Percentiles rank a stretch among this genome's conserved stretches.
Conservation (phyloP, 2,797 vertebrate genomes). For the Monodelphis domestica region DNA sequence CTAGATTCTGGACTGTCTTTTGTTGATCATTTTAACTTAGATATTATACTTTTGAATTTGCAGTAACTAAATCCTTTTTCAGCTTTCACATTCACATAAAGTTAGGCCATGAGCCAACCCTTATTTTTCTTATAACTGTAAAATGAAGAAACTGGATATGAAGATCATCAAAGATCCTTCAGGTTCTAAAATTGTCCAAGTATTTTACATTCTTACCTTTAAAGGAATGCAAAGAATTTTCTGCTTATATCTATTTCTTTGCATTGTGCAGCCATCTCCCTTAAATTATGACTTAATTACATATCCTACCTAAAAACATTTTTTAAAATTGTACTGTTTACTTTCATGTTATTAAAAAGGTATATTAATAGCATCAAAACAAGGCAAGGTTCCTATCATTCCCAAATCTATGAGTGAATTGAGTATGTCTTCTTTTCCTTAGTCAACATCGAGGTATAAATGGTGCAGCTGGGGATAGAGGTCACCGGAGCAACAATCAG, state of each 20-base stretch:
- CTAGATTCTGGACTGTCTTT: slow-evolving; percentile 22
- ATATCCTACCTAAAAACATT: slow-evolving; percentile 17
- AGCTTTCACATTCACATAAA: not conserved
- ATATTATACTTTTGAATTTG: not conserved
- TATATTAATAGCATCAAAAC: not conserved
- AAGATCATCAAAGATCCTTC: not conserved
- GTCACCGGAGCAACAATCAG: slow-evolving; percentile 83
- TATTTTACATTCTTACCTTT: slow-evolving; percentile 40
- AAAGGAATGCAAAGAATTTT: slow-evolving; percentile 30
- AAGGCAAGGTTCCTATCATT: not conserved
- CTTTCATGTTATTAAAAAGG: not conserved
- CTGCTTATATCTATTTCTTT: slow-evolving; percentile 9
- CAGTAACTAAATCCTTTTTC: not conserved
- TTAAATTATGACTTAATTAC: slow-evolving; percentile 5
- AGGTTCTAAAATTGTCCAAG: slow-evolving; percentile 20
- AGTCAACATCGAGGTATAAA: slow-evolving; percentile 87
- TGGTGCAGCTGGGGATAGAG: slow-evolving; percentile 84
- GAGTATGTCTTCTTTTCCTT: slow-evolving; percentile 1
- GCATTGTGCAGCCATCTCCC: not conserved
- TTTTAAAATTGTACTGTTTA: not conserved
- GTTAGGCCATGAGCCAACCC: not conserved
- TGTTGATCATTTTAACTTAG: not conserved
- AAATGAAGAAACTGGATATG: slow-evolving; percentile 51
- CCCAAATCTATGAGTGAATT: not conserved
- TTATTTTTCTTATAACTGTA: not conserved